These are phyloP conservation scores for Malurus leucopterus DNA, from an alignment of 2,797 vertebrate species.

Conservation along the genomic window DNA sequence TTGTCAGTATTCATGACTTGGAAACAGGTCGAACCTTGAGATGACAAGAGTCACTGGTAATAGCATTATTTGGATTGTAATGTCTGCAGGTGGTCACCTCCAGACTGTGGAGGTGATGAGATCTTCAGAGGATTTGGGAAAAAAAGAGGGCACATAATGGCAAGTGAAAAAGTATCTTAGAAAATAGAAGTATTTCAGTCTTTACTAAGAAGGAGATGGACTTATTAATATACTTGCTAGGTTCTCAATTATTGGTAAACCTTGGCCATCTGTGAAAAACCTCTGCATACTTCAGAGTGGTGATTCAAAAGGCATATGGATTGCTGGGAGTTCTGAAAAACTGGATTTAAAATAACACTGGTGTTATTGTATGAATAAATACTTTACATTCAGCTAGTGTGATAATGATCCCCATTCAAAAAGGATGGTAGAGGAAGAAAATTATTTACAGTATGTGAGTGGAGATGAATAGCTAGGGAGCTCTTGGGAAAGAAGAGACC, in stretches of 20 bases:
- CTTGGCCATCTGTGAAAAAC: neutral
- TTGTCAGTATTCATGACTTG: neutral
- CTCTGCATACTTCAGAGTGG: neutral
- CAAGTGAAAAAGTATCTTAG: neutral
- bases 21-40: neutral
- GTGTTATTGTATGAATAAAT: neutral
- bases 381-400: neutral
- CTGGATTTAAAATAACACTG: neutral
- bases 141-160: neutral
- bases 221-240: neutral
- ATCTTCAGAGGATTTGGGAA: neutral
- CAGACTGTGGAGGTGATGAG: neutral
- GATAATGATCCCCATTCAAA: neutral
- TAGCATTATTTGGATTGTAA: neutral
- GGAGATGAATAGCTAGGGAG: neutral
- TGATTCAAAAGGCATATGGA: neutral
- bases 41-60: neutral
- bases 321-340: neutral
- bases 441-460: neutral
- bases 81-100: neutral
- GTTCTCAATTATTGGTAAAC: neutral
- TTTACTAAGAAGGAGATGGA: neutral
- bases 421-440: neutral
- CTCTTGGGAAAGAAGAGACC: neutral
- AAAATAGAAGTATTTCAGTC: neutral